Percentiles rank a stretch among this genome's conserved stretches.
Conservation (phyloP, 2,888 invertebrate species). For the Nephrotoma guestfalica region DNA sequence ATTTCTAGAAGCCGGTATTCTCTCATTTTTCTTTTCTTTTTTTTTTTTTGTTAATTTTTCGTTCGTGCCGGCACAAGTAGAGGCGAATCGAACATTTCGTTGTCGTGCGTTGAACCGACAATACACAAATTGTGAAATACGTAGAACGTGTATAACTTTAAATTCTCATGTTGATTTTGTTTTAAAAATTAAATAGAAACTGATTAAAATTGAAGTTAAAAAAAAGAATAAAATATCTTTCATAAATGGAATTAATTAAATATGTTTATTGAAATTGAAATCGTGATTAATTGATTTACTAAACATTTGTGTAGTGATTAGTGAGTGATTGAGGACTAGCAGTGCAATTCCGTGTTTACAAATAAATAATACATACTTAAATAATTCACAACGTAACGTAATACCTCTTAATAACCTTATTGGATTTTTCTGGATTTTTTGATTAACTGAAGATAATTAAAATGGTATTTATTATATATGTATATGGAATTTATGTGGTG, state of each 20-base stretch:
- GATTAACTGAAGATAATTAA: background rate
- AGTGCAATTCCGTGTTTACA: background rate
- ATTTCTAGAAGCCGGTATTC: background rate
- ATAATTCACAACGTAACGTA: background rate
- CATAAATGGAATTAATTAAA: background rate
- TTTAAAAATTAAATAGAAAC: background rate
- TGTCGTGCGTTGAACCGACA: background rate
- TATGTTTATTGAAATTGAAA: background rate
- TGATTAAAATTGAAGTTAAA: background rate
- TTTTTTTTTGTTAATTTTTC: background rate
- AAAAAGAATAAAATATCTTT: background rate
- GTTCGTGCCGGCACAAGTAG: background rate
- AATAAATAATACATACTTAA: background rate
- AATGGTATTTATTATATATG: background rate
- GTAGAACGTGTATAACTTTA: too few species aligned
- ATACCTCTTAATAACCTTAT: background rate
- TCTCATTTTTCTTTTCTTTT: background rate
- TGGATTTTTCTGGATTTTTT: background rate
- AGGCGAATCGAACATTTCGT: background rate
- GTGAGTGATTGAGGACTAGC: background rate
- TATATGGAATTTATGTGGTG: background rate
- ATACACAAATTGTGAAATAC: background rate
- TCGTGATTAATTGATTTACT: background rate
- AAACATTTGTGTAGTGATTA: background rate
- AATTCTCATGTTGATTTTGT: background rate